Evolutionary conservation across 2,888 invertebrate species (phyloP), one percentile per base, ranked within the genome.

Genomic region (Chymomyza amoena): DNA sequence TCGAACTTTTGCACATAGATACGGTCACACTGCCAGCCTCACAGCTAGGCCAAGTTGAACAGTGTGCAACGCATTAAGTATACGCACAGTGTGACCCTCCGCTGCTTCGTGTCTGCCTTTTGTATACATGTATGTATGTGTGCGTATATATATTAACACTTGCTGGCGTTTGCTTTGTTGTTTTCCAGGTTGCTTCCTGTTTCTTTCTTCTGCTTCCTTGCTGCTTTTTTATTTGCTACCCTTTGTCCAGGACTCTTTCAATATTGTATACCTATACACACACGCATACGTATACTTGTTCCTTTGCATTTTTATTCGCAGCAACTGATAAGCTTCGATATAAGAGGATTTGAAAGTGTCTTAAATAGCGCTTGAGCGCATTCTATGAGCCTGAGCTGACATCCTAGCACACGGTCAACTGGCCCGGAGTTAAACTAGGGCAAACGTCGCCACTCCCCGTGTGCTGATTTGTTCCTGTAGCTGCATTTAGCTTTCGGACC

Each of bases 261-360:
- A 9, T 18, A 7, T n/a, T n/a, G n/a, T 18, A 15, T 51, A n/a
- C 9, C 5, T 51, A 51, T 51, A 6, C 2, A 16, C n/a, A 16
- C 51, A 9, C n/a, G n/a, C n/a, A 7, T 9, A n/a, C n/a, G n/a
- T n/a, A n/a, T 6, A 4, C 69, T 51, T 62, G 63, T 66, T 28
- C 59, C 61, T 64, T 76, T 69, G 65, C 67, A 66, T n/a, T 73
- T 77, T 71, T 70, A 72, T 75, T 75, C 69, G 64, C 59, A 73
- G 78, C 77, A 78, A 75, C 76, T 78, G 76, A 78, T 78, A 76
- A 78, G 78, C 78, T 78, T 69, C 79, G 70, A 79, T 79, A 78
- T 78, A 78, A 78, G 78, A 79, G 79, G 78, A 78, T 78, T 78
- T 74, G 74, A 76, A 79, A 78, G 76, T 78, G 79, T 76, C 78